Percentiles rank a stretch among this genome's conserved stretches.
Evolutionary conservation across 2,888 invertebrate species (phyloP).

Genomic region (Arctia plantaginis): DNA sequence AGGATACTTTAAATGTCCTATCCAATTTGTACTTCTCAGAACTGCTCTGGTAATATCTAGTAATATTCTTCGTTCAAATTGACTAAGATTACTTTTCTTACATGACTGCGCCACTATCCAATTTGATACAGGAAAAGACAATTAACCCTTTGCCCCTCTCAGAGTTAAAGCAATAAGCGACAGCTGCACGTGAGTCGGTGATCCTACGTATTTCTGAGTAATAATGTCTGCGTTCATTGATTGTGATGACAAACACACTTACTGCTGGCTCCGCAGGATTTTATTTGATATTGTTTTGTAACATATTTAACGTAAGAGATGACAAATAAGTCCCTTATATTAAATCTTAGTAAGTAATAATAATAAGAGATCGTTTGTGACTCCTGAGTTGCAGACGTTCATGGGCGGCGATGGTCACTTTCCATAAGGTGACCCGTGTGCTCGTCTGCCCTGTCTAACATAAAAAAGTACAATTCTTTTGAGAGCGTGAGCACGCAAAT

Average conservation of each 20-base stretch:
- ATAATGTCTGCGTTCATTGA: constrained; percentile 8
- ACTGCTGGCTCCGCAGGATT: neutral
- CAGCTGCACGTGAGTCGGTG: constrained; percentile 21
- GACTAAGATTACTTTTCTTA: constrained; percentile 1
- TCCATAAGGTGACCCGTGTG: too few relatives aligned
- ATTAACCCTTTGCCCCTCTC: constrained; percentile 12
- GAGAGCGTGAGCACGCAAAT: too few relatives aligned
- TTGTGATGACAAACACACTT: neutral
- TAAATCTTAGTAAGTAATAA: neutral
- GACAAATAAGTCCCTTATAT: neutral
- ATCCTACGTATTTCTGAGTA: constrained; percentile 7
- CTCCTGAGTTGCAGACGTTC: too few relatives aligned
- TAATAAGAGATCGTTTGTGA: too few relatives aligned
- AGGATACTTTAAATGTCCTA: neutral
- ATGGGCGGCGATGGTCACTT: too few relatives aligned
- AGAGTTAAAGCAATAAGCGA: constrained; percentile 18
- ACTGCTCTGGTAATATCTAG: neutral
- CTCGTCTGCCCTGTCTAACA: too few relatives aligned
- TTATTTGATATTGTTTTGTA: neutral
- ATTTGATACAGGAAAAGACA: constrained; percentile 11
- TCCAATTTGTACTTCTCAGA: neutral
- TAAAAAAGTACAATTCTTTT: neutral
- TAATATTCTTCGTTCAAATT: neutral
- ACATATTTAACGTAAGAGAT: neutral
- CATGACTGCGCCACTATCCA: constrained; percentile 5